These are phyloP conservation scores for Bombus terrestris DNA, from an alignment of 1,140 invertebrate genomes.

Conservation along the genomic window DNA sequence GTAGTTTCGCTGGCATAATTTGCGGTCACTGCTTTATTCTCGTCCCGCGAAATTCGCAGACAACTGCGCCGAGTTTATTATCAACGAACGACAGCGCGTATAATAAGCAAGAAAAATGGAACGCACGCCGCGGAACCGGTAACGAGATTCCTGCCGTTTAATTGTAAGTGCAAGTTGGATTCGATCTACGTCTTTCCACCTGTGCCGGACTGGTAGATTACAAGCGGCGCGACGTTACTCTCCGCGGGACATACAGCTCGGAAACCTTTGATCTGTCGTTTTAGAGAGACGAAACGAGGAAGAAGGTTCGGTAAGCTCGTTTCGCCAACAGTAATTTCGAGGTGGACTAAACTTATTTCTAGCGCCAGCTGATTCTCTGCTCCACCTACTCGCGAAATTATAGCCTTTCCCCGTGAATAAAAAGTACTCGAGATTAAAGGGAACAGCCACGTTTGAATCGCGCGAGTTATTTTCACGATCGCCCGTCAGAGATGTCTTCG, in stretches of 20 bases:
- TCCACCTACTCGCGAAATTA: constrained; percentile 19
- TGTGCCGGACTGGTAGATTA: not conserved
- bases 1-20: constrained; percentile 37
- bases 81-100: not conserved
- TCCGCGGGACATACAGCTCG: not conserved
- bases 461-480: constrained; percentile 13
- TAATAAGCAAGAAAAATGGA: constrained; percentile 28
- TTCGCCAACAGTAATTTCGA: constrained; percentile 38
- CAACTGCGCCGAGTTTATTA: not conserved
- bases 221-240: not conserved
- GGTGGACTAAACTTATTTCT: constrained; percentile 49
- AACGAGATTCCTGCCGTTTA: constrained; percentile 15
- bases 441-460: constrained; percentile 7
- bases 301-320: constrained; percentile 28
- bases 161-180: not conserved
- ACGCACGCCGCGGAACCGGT: not conserved
- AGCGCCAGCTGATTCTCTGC: not conserved
- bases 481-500: constrained; percentile 6
- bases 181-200: not conserved
- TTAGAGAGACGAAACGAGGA: not conserved
- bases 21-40: constrained; percentile 19
- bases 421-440: constrained; percentile 35
- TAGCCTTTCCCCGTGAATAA: not conserved
- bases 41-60: not conserved
- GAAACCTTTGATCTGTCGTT: constrained; percentile 42